Conservation (phyloP, 1,140 invertebrate species). For the Phymorhynchus buccinoides region DNA sequence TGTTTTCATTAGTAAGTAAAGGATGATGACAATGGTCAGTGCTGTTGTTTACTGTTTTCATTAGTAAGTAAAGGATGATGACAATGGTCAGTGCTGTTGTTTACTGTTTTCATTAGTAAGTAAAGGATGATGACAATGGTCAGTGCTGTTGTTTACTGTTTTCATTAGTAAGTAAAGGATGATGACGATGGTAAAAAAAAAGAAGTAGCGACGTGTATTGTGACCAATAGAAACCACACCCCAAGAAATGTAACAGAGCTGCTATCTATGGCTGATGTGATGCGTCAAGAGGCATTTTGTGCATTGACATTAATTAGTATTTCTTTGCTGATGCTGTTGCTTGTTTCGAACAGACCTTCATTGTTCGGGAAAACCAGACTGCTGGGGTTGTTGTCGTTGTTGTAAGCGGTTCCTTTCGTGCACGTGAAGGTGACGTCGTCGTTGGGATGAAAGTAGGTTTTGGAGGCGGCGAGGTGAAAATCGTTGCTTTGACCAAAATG, state of each 20-base stretch:
- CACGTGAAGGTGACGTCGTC: conserved; percentile 26
- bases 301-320: too few species aligned
- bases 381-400: neutral
- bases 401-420: neutral
- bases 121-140: neutral
- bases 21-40: too few species aligned
- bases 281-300: neutral
- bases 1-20: too few species aligned
- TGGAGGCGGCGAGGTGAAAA: conserved; percentile 12
- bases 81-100: too few species aligned
- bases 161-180: neutral
- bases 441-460: neutral
- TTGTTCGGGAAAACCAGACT: conserved; percentile 10
- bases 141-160: neutral
- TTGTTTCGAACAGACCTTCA: neutral
- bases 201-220: too few species aligned
- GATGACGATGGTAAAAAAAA: neutral
- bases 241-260: neutral
- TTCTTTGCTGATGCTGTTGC: neutral
- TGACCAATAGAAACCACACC: too few species aligned
- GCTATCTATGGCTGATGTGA: neutral
- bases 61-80: too few species aligned
- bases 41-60: too few species aligned
- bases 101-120: too few species aligned
- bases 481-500: neutral